Evolutionary conservation across 2,113 vertebrate genomes (phyloP), one percentile per base, ranked within the genome.

Genomic region (Neolamprologus kungweensis): DNA sequence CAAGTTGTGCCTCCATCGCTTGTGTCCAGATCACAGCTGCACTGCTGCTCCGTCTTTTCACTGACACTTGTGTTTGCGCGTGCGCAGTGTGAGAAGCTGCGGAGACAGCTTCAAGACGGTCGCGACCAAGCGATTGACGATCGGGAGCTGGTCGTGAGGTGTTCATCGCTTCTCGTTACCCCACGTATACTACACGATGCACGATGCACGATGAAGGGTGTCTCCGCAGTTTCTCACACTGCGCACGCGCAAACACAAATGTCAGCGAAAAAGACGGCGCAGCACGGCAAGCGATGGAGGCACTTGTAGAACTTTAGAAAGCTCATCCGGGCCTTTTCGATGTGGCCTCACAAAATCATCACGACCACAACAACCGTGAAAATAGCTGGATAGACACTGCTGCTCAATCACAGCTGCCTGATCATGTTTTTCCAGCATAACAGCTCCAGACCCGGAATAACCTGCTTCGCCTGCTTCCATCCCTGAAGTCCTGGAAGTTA

Each of bases 41-140:
- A 0, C 0, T 7, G 53, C n/a, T 54, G n/a, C n/a, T 0, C 51
- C n/a, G 3, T 54, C n/a, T 54, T 54, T 54, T 2, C 9, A 0
- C 1, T 21, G 51, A 54, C 51, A 7, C 3, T 12, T 12, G n/a
- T 54, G 53, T 54, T 54, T 54, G 53, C 3, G 10, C 10, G 6
- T n/a, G 19, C 3, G 9, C 19, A 51, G 50, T n/a, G 50, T 23
- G 53, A 23, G n/a, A 2, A 0, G 1, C 53, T 23, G 53, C 4
- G 1, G 53, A 0, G 53, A 55, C n/a, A 4, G 0, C 10, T 10
- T 54, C n/a, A 1, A n/a, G 1, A 53, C 9, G 31, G 31, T 31
- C 31, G 31, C 31, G 31, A 31, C 31, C 16, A 50, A 9, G 16
- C 16, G 47, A 19, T 19, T 2, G 47, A 19, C 5, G 53, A 23